Conservation (phyloP, 2,797 vertebrate genomes). For the Leptodactylus fallax region DNA sequence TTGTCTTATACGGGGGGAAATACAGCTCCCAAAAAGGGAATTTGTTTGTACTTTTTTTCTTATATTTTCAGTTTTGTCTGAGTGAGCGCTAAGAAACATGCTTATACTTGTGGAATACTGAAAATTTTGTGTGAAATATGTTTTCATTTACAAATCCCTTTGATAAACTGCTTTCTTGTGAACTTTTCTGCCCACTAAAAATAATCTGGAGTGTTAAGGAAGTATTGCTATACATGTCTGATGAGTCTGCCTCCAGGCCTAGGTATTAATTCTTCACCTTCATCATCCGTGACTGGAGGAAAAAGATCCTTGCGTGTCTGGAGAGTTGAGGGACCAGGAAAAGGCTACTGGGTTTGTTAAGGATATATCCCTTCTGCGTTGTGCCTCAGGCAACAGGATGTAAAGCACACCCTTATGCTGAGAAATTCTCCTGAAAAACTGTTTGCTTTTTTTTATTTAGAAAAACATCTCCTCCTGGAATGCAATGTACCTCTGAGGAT, state of each 20-base stretch:
- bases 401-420: constrained; percentile 42
- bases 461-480: constrained; percentile 51
- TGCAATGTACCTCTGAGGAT: constrained; percentile 44
- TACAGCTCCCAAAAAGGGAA: too few species aligned
- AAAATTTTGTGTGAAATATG: too few species aligned
- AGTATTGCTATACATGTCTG: neutral
- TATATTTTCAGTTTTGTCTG: too few species aligned
- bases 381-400: constrained; percentile 42
- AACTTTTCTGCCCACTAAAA: neutral
- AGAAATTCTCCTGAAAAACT: constrained; percentile 42
- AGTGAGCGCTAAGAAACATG: too few species aligned
- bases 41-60: too few species aligned
- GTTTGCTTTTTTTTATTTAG: constrained; percentile 28
- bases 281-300: constrained; percentile 49
- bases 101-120: too few species aligned
- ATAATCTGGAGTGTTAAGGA: neutral
- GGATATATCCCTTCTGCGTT: constrained; percentile 49
- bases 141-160: too few species aligned
- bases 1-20: too few species aligned
- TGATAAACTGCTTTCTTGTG: neutral
- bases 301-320: constrained; percentile 41
- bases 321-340: constrained; percentile 45
- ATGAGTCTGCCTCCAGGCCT: constrained; percentile 38
- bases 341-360: constrained; percentile 48
- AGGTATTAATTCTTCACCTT: constrained; percentile 55